Base-by-base conservation (phyloP, 2,797 vertebrate genomes). In the Serranus cabrilla region DNA sequence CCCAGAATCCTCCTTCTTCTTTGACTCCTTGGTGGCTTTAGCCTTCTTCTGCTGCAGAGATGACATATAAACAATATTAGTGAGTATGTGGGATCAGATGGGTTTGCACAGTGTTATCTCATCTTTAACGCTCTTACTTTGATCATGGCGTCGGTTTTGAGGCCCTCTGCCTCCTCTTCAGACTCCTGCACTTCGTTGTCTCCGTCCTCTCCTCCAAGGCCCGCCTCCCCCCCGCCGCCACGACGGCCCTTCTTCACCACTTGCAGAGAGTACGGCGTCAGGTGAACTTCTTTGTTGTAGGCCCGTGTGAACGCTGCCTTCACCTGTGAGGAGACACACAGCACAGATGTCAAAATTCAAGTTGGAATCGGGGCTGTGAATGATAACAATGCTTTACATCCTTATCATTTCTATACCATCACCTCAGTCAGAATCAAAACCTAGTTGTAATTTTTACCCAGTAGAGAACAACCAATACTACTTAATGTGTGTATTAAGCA, bases 231-330 rank as follows among this genome's bases (percentile, higher is more conserved):
- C 0, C 39, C 92, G 0, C 57, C 92, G 0, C 76, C 84, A 0
- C 92, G 93, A 8, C 95, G 96, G 0, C 94, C 88, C 21, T 93
- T 93, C 91, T 97, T 98, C 37, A 95, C 84, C 0, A 37, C 82
- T 90, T 95, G 95, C 50, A 99, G 94, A 1, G 97, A 95, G 78
- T 99, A 99, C 0, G 98, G 98, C 2, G 94, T 97, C 75, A 97
- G 90, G 87, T 99, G 98, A 9, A 85, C 84, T 79, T 98, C 97
- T 83, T 91, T 98, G 93, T 99, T 99, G 87, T 99, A 99, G 0
- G 96, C 89, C 3, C 98, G 96, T 0, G 98, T 99, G 77, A 99
- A 99, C 10, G 98, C 96, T 5, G 97, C 96, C 89, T 99, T 99
- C 61, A 99, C 98, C 98, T 99, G 87, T 0, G 18, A 27, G 46